Base-by-base conservation (phyloP, 2,113 vertebrate species). In the Dermatemys mawii region DNA sequence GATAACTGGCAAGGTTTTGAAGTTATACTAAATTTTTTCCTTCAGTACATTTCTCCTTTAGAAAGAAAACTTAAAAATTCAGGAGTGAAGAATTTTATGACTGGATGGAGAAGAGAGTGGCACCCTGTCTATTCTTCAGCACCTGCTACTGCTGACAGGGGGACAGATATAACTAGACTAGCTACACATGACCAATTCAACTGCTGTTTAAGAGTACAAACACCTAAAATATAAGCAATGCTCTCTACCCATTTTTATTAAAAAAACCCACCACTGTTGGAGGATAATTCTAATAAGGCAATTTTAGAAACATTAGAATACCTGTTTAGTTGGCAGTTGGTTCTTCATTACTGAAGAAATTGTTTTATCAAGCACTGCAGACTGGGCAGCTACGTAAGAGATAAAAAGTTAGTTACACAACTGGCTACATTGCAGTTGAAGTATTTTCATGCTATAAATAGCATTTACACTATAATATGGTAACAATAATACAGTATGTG, bases 291-390 rank as follows among this genome's bases (percentile, higher is more conserved):
- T 80, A 38, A 70, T n/a, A 78, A 53, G 46, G 35, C 16, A 83
- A 84, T 51, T 88, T 16, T 32, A 46, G 51, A 29, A 44, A 8
- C 67, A 92, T 87, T 12, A 53, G 55, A 10, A 60, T 97, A 99
- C 99, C 98, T 98, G 99, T 84, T 98, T 98, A 87, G 96, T 97
- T 90, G 99, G 99, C 78, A 96, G 96, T 90, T 98, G 91, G 5
- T 99, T 99, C 97, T 99, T 99, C 98, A 99, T 98, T 51, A 99
- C 90, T 96, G 97, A 96, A 90, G 98, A 98, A 95, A 99, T 98
- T 9, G 99, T 99, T 97, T 97, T 98, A 92, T 99, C 98, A 50
- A 99, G 98, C 63, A 99, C 93, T 79, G 98, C 98, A 91, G 99
- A 98, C 92, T 99, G 99, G 83, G 99, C 99, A 96, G 99, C 99